Base-by-base conservation (phyloP, 64 coral and sea anemone species). In the Hydrozoanthus tunicans region DNA sequence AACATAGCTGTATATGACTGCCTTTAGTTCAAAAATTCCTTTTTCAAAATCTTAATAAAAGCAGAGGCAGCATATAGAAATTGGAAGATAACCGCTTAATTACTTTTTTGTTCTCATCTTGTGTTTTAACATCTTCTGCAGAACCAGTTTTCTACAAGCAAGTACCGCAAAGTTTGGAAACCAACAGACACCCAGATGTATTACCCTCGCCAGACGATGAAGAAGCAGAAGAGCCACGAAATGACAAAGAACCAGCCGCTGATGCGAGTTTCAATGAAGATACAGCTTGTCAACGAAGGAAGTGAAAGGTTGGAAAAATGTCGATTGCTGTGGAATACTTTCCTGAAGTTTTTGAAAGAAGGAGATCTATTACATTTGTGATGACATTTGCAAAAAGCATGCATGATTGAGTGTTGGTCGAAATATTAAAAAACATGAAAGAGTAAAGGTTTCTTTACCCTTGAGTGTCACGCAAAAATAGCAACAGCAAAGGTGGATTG, bases 151-250 rank as follows among this genome's bases (percentile, higher is more conserved):
- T 59, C 57, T 88, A 88, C 56, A 88, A 75, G 26, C 23, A 88
- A 75, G 84, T 88, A 24, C 84, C 84, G 51, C 84, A 88, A 75
- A 88, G 69, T 54, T 4, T 88, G 6, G 84, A 74, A 74, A 88
- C 69, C 68, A 88, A 88, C 84, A 74, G 53, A 88, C 84, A 88
- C 74, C 69, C 84, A 60, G 84, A 88, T 24, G 4, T 88, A 4
- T 13, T 88, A 9, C 84, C 69, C 59, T 75, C 84, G 14, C 84
- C 84, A 8, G 56, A 88, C 3, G 69, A 88, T 51, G 84, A 75
- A 56, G 55, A 73, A 3, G 69, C 56, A 5, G 58, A 27, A 17
- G 51, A 71, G 10, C 67, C 9, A 13, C 56, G 20, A 7, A 88
- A 73, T 32, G 51, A 74, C 11, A 56, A 88, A 3, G 69, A 76